phyloP scores from a whole-genome alignment of 2,797 vertebrate genomes.

The Neostethus bicornis region DNA sequence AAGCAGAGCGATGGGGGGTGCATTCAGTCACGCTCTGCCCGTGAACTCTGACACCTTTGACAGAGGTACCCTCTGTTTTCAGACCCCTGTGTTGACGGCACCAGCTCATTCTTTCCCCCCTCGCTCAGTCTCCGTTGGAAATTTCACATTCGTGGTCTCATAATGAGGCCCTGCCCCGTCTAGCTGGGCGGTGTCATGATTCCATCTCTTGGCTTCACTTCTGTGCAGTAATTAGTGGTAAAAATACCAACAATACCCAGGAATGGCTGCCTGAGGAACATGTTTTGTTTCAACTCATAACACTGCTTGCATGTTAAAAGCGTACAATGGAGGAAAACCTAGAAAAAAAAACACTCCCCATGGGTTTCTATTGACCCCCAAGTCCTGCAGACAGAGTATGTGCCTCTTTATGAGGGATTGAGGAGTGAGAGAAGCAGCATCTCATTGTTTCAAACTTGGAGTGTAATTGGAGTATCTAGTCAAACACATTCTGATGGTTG shows the following conservation, averaged over 20 bases:
- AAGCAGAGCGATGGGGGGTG: conserved; percentile 54
- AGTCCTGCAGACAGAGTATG: no score
- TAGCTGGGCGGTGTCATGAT: conserved; percentile 34
- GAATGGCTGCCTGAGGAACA: conserved; percentile 13
- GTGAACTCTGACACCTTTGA: conserved; percentile 82
- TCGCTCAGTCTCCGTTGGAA: conserved; percentile 61
- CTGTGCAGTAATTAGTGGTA: conserved; percentile 31
- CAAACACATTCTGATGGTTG: no score
- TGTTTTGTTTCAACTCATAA: conserved; percentile 10
- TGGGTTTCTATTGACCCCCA: no score
- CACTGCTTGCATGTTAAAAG: neutral
- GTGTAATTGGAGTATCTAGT: no score
- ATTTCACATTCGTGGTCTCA: conserved; percentile 52
- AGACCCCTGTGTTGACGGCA: conserved; percentile 57
- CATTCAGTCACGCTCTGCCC: conserved; percentile 71
- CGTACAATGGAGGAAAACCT: neutral
- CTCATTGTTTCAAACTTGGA: no score
- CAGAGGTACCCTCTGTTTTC: conserved; percentile 78
- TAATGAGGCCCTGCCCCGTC: conserved; percentile 66
- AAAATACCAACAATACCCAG: conserved; percentile 29
- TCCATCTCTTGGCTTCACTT: conserved; percentile 36
- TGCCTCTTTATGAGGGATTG: no score
- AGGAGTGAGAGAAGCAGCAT: no score
- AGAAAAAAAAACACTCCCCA: no score
- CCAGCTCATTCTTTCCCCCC: conserved; percentile 65